Conservation (phyloP, 2,113 vertebrate genomes). For the Odocoileus virginianus region DNA sequence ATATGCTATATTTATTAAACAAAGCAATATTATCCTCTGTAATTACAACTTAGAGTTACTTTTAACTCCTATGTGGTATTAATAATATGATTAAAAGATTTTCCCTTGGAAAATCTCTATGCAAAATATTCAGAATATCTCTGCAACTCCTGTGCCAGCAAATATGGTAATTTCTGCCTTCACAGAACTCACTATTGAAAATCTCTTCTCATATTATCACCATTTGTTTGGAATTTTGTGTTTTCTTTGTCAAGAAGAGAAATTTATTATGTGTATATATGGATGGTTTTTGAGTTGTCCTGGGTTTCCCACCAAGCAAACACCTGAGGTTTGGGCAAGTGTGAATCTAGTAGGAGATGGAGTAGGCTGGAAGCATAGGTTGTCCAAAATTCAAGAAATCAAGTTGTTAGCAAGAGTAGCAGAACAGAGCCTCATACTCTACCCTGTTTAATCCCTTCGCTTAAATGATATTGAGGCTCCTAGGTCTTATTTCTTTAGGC, state of each 20-base stretch:
- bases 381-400: neutral
- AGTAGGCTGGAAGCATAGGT: neutral
- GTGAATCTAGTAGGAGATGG: neutral
- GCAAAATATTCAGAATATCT: neutral
- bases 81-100: neutral
- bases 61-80: neutral
- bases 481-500: neutral
- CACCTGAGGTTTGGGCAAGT: neutral
- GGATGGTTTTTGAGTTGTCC: neutral
- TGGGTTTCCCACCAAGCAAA: neutral
- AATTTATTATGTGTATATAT: neutral
- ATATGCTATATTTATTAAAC: neutral
- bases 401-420: neutral
- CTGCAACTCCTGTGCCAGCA: neutral
- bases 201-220: neutral
- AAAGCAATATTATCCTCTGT: neutral
- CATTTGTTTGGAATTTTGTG: neutral
- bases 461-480: neutral
- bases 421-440: neutral
- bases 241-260: neutral
- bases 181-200: neutral
- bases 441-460: neutral
- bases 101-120: neutral
- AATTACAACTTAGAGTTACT: slow-evolving; percentile 22
- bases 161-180: neutral